phyloP scores from a whole-genome alignment of 1,140 invertebrate species.

The Holcopasites calliopsidis region DNA sequence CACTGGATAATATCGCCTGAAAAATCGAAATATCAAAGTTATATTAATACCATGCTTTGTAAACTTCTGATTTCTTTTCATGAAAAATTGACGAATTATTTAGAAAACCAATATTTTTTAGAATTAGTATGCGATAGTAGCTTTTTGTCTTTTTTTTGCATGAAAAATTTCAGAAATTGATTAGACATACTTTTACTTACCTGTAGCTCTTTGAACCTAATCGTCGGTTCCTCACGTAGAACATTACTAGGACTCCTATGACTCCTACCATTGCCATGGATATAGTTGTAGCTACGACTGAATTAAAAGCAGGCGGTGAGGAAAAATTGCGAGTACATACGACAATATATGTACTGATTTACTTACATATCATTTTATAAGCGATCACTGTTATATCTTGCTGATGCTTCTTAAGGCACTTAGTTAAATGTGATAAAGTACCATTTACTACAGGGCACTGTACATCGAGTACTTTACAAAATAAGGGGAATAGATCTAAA shows the following conservation, averaged over 20 bases:
- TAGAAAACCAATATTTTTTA: not conserved
- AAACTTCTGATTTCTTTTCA: not conserved
- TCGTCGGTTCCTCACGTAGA: slow-evolving; percentile 37
- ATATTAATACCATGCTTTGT: slow-evolving; percentile 2
- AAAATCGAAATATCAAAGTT: slow-evolving; percentile 43
- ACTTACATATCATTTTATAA: slow-evolving; percentile 48
- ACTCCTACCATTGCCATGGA: slow-evolving; percentile 35
- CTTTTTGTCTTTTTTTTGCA: no score
- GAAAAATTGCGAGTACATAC: not conserved
- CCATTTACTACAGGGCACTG: slow-evolving; percentile 79
- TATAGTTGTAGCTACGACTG: slow-evolving; percentile 40
- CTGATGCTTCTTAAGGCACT: slow-evolving; percentile 62
- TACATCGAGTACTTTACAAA: slow-evolving; percentile 83
- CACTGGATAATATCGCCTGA: slow-evolving; percentile 48
- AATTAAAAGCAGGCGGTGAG: slow-evolving; percentile 6
- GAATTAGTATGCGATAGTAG: not conserved
- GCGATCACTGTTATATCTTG: slow-evolving; percentile 26
- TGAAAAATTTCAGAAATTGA: no score
- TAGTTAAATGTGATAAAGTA: slow-evolving; percentile 67
- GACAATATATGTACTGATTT: not conserved
- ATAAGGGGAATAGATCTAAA: slow-evolving; percentile 85
- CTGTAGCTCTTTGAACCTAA: slow-evolving; percentile 19
- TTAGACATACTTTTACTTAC: slow-evolving; percentile 26
- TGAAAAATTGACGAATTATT: not conserved
- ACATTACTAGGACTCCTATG: slow-evolving; percentile 21